Base-by-base conservation (phyloP, 2,888 invertebrate genomes). In the Junonia oenone region DNA sequence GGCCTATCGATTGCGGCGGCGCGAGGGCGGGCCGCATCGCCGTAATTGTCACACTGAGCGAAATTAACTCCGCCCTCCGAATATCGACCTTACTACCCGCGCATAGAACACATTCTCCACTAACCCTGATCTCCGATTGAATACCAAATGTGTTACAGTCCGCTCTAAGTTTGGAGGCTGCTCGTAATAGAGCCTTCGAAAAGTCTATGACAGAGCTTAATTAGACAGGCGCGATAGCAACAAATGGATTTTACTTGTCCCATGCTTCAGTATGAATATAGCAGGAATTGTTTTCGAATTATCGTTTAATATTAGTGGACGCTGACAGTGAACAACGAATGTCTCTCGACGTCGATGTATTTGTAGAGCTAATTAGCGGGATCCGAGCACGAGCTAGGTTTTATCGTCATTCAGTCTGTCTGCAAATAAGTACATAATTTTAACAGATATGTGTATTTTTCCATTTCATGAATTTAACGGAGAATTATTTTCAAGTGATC, bases 1-100 rank as follows among this genome's bases (percentile, higher is more conserved):
- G 93, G 66, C 93, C 93, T 73, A 94, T 93, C 67, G 94, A 94
- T 84, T 94, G 93, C 82, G 93, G 86, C 81, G 93, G 92, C 75
- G 93, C 92, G 81, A 72, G 88, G 83, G 87, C 85, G 85, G 83
- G 85, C 86, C 83, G 83, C 83, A 84, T 80, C 83, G 84, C 79
- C 84, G 85, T 89, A 89, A 90, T 90, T 90, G 90, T 89, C 90
- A 89, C 90, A 87, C 83, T 78, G 82, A 86, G 80, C 81, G 76
- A 83, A 74, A 81, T 81, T 76, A 79, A 80, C 76, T 80, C 80
- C 73, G 72, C 73, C 80, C 81, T 70, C 72, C 63, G 74, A 74
- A 75, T 82, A 80, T 82, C 83, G 75, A 85, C 89, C 79, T 85
- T 88, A 82, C 73, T 73, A 66, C 83, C 72, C 73, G 66, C 72